Base-by-base conservation (phyloP, 2,113 vertebrate genomes). In the Myrmophylax atrothorax region DNA sequence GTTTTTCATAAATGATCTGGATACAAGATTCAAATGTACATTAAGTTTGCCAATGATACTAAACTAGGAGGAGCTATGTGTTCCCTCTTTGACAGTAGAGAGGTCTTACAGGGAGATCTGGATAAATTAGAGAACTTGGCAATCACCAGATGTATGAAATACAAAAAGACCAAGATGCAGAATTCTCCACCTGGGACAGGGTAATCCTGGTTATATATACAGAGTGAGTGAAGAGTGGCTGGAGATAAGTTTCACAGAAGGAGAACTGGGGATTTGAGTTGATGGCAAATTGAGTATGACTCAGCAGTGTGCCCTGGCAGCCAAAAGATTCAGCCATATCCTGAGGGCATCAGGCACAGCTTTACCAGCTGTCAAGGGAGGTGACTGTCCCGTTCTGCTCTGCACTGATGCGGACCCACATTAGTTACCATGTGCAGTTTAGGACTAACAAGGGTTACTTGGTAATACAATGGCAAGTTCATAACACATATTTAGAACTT, bases 361-460 rank as follows among this genome's bases (percentile, higher is more conserved):
- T 75, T 29, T 0, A 0, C 52, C 60, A 68, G 33, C 10, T 0
- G 24, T 31, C n/a, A 20, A 47, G 20, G n/a, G 19, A 76, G 16
- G 46, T 25, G 17, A 47, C 62, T 55, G 24, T 76, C n/a, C 62
- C 0, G 3, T n/a, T 55, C 47, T 68, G 24, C 62, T 35, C n/a
- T 69, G 55, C 1, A 0, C 23, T 53, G 38, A 8, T 5, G 29
- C 0, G 0, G 55, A 4, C 11, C 24, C 20, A 55, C 6, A 56
- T 47, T 0, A 0, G 47, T 19, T 15, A 4, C 5, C 31, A 22
- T 8, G 35, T 4, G 9, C 18, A 18, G 17, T 3, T 42, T 26
- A 31, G 20, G 35, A 18, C 7, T 50, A 37, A 26, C 12, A 50
- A 31, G 5, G 3, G 18, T 58, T 56, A 10, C 14, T 64, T 56